Percentiles rank a stretch among this genome's conserved stretches.
These are phyloP conservation scores for Serinus canaria DNA, from an alignment of 2,113 vertebrate genomes.

Conservation along the genomic window DNA sequence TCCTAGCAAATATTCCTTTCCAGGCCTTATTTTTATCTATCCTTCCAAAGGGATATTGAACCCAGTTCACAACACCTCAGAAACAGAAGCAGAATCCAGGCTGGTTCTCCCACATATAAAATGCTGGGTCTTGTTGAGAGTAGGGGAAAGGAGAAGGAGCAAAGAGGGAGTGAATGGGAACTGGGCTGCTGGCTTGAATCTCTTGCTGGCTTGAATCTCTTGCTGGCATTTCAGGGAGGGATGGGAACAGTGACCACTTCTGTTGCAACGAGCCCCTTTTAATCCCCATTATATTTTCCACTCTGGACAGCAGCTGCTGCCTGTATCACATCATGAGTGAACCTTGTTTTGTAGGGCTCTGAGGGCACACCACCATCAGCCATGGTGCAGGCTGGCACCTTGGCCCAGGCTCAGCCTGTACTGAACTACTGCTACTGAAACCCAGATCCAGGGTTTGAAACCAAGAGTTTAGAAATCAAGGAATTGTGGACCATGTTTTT, in stretches of 20 bases:
- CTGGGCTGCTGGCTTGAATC: background rate
- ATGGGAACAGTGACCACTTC: background rate
- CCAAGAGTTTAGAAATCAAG: background rate
- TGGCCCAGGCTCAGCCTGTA: background rate
- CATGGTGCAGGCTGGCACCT: background rate
- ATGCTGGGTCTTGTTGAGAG: accelerated
- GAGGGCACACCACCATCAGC: background rate
- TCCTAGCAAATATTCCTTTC: background rate
- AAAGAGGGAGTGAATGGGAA: background rate
- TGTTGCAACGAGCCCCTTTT: background rate
- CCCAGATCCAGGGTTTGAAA: background rate
- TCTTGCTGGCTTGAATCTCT: background rate
- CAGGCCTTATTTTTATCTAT: background rate
- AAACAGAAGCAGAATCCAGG: background rate
- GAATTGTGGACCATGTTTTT: background rate
- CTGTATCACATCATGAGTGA: background rate
- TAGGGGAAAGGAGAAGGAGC: background rate
- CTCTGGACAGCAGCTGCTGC: background rate
- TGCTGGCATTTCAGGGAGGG: background rate
- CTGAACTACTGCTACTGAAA: background rate
- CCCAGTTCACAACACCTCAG: background rate
- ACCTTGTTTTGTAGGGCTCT: background rate
- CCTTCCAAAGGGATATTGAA: background rate
- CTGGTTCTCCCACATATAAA: background rate
- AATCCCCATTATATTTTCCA: background rate